phyloP scores from a whole-genome alignment of 2,797 vertebrate species.

The Scleropages formosus region DNA sequence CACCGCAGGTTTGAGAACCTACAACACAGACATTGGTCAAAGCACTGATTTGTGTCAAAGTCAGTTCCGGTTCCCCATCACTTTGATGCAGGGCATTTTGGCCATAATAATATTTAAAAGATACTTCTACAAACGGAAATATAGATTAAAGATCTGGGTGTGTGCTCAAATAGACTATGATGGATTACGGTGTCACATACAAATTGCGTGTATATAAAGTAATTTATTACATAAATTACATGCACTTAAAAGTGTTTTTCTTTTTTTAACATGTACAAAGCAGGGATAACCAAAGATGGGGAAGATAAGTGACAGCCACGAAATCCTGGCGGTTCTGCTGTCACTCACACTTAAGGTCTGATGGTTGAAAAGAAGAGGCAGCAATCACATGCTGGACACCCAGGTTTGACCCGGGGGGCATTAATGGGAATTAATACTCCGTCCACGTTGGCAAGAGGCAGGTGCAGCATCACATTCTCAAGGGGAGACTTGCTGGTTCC shows the following conservation, averaged over 20 bases:
- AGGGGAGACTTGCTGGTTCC: too few species aligned
- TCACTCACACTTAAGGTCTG: constrained; percentile 29
- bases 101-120: too few species aligned
- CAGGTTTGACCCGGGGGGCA: not conserved
- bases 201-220: not conserved
- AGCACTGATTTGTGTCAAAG: too few species aligned
- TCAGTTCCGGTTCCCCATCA: too few species aligned
- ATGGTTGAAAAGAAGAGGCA: not conserved
- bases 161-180: not conserved
- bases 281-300: constrained; percentile 1
- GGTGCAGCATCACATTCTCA: too few species aligned
- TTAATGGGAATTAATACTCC: not conserved
- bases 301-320: constrained; percentile 37
- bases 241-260: not conserved
- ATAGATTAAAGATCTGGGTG: not conserved
- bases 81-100: too few species aligned
- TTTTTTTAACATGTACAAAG: not conserved
- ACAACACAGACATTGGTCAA: too few species aligned
- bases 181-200: not conserved
- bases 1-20: too few species aligned
- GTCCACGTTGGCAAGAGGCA: too few species aligned
- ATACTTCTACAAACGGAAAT: not conserved
- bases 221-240: too few species aligned
- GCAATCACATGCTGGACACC: not conserved
- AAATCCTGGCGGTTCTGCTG: constrained; percentile 42